Evolutionary conservation across 1,140 invertebrate genomes (phyloP).

Genomic region (Drosophila persimilis): DNA sequence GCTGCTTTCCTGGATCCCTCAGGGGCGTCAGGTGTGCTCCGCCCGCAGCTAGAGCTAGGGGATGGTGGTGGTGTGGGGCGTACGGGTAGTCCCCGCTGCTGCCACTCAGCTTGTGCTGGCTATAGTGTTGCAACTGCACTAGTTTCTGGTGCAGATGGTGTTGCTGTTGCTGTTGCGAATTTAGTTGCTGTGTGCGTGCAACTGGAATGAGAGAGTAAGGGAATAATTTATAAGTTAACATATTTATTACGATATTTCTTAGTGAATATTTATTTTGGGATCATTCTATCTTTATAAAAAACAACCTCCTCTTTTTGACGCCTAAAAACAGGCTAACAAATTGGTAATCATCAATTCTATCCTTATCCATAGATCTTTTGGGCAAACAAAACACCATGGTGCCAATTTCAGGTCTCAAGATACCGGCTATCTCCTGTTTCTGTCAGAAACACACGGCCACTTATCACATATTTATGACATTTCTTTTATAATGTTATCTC

Average conservation of each 20-base stretch:
- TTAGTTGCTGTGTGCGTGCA: constrained; percentile 14
- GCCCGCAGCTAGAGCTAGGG: constrained; percentile 8
- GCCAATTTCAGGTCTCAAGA: constrained; percentile 30
- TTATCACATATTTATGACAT: constrained; percentile 36
- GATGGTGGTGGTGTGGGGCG: constrained; percentile 22
- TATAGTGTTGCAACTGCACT: constrained; percentile 30
- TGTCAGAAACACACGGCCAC: constrained; percentile 29
- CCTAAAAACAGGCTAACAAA: constrained; percentile 24
- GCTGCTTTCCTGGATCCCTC: constrained; percentile 2
- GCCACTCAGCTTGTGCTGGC: constrained; percentile 26
- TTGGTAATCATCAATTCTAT: constrained; percentile 7
- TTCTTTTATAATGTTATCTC: constrained; percentile 31
- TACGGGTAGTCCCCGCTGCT: constrained; percentile 29
- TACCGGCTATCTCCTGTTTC: constrained; percentile 31
- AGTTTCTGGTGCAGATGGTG: constrained; percentile 32
- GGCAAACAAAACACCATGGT: constrained; percentile 35
- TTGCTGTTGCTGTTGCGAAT: constrained; percentile 23
- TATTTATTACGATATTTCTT: background rate
- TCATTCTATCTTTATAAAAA: too few relatives aligned
- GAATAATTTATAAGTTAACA: background rate
- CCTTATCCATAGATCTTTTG: background rate
- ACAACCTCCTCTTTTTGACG: background rate
- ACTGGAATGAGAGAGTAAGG: constrained; percentile 11
- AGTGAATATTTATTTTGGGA: background rate
- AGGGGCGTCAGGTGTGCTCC: too few relatives aligned